Percentiles rank a stretch among this genome's conserved stretches.
These are phyloP conservation scores for Brachionus sp. DNA, from an alignment of 1,140 invertebrate species.

Conservation along the genomic window DNA sequence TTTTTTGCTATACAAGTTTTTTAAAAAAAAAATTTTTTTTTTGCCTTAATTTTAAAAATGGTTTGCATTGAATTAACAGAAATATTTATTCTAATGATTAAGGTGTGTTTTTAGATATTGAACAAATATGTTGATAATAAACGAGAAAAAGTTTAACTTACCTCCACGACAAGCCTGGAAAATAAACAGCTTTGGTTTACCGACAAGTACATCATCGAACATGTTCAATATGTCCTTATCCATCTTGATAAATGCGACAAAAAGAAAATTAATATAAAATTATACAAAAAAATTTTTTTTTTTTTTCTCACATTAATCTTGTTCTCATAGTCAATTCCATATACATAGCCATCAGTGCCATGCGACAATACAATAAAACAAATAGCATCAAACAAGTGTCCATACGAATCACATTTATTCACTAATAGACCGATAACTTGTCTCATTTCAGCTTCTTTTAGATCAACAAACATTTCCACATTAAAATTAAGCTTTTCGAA, in stretches of 20 bases:
- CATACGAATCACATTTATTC: background rate
- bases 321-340: slow-evolving; percentile 71
- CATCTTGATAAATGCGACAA: no score
- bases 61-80: no score
- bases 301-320: background rate
- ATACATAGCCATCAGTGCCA: slow-evolving; percentile 79
- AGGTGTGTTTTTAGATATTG: no score
- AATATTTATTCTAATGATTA: no score
- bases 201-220: slow-evolving; percentile 45
- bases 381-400: slow-evolving; percentile 52
- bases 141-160: slow-evolving; percentile 51
- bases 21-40: no score
- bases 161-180: slow-evolving; percentile 59
- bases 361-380: slow-evolving; percentile 72
- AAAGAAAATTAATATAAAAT: slow-evolving; percentile 67
- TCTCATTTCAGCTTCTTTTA: slow-evolving; percentile 63
- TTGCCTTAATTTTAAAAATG: no score
- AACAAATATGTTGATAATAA: no score
- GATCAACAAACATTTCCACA: slow-evolving; percentile 58
- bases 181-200: slow-evolving; percentile 60
- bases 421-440: slow-evolving; percentile 61
- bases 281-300: background rate
- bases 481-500: slow-evolving; percentile 71
- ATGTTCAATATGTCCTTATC: slow-evolving; percentile 31
- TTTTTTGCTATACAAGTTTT: no score